Conservation (phyloP, 2,888 invertebrate genomes). For the Pyrrhosoma nymphula region DNA sequence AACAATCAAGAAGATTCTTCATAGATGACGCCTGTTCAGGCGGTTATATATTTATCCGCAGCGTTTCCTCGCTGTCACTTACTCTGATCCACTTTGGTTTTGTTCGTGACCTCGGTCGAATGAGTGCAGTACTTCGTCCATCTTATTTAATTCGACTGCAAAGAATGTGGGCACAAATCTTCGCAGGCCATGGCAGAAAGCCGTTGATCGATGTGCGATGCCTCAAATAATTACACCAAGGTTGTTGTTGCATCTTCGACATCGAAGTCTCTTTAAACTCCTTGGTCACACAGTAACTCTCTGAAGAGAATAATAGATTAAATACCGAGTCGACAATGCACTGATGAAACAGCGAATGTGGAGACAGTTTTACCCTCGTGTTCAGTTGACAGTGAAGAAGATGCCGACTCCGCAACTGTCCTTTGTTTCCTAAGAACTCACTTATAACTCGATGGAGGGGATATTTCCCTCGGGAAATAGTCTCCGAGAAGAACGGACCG, state of each 20-base stretch:
- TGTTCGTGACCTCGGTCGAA: not conserved
- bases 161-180: not conserved
- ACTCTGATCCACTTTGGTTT: not conserved
- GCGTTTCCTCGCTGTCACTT: not conserved
- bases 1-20: too few species aligned
- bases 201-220: not conserved
- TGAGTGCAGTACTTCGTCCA: not conserved
- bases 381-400: not conserved
- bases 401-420: not conserved
- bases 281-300: not conserved
- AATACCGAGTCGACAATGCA: not conserved
- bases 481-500: not conserved
- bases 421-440: not conserved
- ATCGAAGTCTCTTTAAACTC: not conserved
- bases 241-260: not conserved
- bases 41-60: too few species aligned
- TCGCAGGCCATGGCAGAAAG: not conserved
- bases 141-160: not conserved
- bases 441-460: not conserved
- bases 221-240: not conserved
- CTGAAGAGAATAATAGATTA: not conserved
- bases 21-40: too few species aligned
- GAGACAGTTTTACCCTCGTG: not conserved
- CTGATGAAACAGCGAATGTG: not conserved
- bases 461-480: not conserved